These are phyloP conservation scores for Scomber scombrus DNA, from an alignment of 2,113 vertebrate genomes.

Conservation along the genomic window DNA sequence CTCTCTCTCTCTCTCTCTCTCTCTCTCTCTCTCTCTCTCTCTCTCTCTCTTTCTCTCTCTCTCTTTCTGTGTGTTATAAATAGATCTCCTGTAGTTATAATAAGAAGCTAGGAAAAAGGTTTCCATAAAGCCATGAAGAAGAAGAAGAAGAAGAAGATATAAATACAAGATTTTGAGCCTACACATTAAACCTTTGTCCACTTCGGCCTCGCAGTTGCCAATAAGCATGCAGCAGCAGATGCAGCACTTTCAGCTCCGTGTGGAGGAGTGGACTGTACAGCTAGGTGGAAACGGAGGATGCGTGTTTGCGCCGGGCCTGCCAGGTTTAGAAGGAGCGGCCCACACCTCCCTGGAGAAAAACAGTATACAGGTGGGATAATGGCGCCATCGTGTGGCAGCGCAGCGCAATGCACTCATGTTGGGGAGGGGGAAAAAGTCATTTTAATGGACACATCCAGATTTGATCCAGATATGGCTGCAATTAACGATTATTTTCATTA, in stretches of 20 bases:
- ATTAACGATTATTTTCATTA: no score
- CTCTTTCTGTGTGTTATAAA: constrained; percentile 58
- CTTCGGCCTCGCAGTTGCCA: constrained; percentile 19
- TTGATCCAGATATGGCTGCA: no score
- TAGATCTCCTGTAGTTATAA: constrained; percentile 61
- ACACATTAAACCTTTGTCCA: background rate
- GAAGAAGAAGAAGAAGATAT: background rate
- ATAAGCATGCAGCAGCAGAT: constrained; percentile 18
- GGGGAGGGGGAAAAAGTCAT: background rate
- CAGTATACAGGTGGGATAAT: background rate
- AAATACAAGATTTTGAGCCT: background rate
- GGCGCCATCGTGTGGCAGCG: constrained; percentile 63
- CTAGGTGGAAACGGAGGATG: constrained; percentile 37
- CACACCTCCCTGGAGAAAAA: constrained; percentile 46
- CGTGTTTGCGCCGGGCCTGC: constrained; percentile 48
- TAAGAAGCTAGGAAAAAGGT: constrained; percentile 25
- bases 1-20: no score
- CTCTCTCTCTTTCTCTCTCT: no score
- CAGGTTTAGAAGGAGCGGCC: constrained; percentile 64
- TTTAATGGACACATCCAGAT: constrained; percentile 23
- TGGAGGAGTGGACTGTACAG: constrained; percentile 50
- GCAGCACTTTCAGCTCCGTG: constrained; percentile 39
- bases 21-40: no score
- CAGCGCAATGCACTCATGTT: background rate
- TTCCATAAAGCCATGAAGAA: constrained; percentile 23